phyloP scores from a whole-genome alignment of 2,888 invertebrate species.

The Luffia ferchaultella region DNA sequence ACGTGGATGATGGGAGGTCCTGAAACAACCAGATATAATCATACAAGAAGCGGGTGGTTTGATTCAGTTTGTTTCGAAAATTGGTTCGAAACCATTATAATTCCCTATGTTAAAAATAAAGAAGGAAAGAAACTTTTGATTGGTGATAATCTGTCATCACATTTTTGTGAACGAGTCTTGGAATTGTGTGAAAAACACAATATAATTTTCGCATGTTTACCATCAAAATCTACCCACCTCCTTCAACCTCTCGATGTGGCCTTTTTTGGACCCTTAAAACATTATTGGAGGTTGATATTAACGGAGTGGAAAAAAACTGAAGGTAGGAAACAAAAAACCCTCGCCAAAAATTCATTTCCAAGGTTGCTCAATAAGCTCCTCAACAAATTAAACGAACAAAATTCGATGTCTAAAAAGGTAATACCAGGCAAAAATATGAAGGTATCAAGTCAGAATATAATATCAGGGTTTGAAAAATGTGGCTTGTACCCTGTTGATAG shows the following conservation, averaged over 20 bases:
- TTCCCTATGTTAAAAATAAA: conserved; percentile 19
- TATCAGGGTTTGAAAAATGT: no score
- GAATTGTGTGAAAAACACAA: conserved; percentile 12
- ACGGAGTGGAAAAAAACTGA: conserved; percentile 17
- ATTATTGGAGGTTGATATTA: conserved; percentile 20
- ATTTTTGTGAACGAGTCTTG: no score
- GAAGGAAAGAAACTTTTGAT: conserved; percentile 27
- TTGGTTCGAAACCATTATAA: conserved; percentile 21
- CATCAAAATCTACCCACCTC: conserved; percentile 11
- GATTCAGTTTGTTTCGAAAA: conserved; percentile 26
- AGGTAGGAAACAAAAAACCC: conserved; percentile 7
- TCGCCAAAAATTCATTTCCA: conserved; percentile 11
- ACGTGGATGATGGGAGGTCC: conserved; percentile 37
- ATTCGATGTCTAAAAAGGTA: conserved; percentile 8
- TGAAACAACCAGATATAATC: conserved; percentile 27
- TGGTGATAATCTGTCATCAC: conserved; percentile 27
- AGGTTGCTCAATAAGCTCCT: conserved; percentile 7
- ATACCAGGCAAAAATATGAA: no score
- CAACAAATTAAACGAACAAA: conserved; percentile 6
- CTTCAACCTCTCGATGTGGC: conserved; percentile 15
- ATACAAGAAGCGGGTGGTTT: conserved; percentile 32
- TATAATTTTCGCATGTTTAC: conserved; percentile 11
- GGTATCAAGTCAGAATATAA: no score
- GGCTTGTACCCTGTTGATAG: no score
- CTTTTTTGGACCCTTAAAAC: conserved; percentile 21